Evolutionary conservation across 2,113 vertebrate genomes (phyloP).

Genomic region (Capreolus pygargus): DNA sequence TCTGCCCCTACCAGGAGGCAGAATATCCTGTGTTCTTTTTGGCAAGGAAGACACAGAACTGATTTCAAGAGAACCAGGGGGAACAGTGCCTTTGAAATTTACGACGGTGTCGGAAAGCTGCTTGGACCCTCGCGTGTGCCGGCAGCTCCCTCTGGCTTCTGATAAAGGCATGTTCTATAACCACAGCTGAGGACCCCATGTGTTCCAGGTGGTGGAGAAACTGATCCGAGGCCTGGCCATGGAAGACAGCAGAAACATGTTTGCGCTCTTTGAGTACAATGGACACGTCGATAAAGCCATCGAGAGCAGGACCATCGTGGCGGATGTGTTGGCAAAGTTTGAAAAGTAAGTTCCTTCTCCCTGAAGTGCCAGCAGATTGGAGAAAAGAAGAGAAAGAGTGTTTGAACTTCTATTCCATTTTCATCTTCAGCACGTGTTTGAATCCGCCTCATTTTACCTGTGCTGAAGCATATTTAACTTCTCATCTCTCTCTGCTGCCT

Average conservation of each 20-base stretch:
- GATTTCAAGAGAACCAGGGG: neutral
- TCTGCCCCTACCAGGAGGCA: neutral
- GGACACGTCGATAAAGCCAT: constrained; percentile 91
- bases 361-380: neutral
- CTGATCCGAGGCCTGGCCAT: constrained; percentile 95
- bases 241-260: constrained; percentile 99
- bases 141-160: fast-evolving
- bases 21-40: neutral
- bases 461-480: neutral
- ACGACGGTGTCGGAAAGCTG: fast-evolving
- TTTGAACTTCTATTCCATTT: neutral
- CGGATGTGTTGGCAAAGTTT: constrained; percentile 96
- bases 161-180: neutral
- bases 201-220: constrained; percentile 94
- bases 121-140: neutral
- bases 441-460: neutral
- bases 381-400: neutral
- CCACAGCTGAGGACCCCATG: fast-evolving
- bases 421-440: neutral
- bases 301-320: constrained; percentile 93
- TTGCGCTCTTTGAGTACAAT: constrained; percentile 96
- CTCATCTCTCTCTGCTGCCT: neutral
- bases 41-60: neutral
- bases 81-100: neutral
- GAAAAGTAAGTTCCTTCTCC: constrained; percentile 87